Percentiles rank a stretch among this genome's conserved stretches.
phyloP scores from a whole-genome alignment of 2,113 vertebrate genomes.

The Lepisosteus oculatus region DNA sequence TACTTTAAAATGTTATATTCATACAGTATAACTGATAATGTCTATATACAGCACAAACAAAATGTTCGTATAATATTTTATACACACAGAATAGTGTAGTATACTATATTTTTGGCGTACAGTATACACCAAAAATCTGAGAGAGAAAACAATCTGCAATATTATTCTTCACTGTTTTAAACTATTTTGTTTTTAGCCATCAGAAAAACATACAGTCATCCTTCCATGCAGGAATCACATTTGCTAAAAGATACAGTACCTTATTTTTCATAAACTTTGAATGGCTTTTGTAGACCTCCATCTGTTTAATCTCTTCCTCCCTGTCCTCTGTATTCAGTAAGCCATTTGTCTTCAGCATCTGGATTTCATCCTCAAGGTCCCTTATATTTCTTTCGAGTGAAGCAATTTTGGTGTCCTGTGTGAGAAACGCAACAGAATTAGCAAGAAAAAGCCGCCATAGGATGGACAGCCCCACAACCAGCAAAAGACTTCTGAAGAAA shows the following conservation, averaged over 20 bases:
- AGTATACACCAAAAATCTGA: too few species aligned
- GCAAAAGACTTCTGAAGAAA: neutral
- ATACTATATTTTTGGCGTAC: too few species aligned
- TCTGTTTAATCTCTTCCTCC: constrained; percentile 98
- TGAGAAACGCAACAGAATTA: constrained; percentile 50
- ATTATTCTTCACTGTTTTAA: too few species aligned
- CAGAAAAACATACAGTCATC: too few species aligned
- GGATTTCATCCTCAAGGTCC: constrained; percentile 98
- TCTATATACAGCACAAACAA: neutral
- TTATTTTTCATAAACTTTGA: constrained; percentile 99
- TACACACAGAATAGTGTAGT: too few species aligned
- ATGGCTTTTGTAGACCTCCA: constrained; percentile 99
- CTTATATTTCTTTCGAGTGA: constrained; percentile 96
- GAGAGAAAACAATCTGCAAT: too few species aligned
- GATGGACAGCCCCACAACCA: neutral
- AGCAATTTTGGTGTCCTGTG: constrained; percentile 96
- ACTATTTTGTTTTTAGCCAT: too few species aligned
- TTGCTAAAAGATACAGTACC: constrained; percentile 58
- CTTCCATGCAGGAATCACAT: too few species aligned
- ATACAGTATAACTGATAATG: too few species aligned
- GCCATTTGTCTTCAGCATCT: constrained; percentile 96
- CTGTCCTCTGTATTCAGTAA: constrained; percentile 90
- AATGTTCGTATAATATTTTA: neutral
- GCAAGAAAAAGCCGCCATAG: constrained; percentile 11
- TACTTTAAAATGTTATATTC: too few species aligned